Base-by-base conservation (phyloP, 2,888 invertebrate species). In the Campoplex capitator region DNA sequence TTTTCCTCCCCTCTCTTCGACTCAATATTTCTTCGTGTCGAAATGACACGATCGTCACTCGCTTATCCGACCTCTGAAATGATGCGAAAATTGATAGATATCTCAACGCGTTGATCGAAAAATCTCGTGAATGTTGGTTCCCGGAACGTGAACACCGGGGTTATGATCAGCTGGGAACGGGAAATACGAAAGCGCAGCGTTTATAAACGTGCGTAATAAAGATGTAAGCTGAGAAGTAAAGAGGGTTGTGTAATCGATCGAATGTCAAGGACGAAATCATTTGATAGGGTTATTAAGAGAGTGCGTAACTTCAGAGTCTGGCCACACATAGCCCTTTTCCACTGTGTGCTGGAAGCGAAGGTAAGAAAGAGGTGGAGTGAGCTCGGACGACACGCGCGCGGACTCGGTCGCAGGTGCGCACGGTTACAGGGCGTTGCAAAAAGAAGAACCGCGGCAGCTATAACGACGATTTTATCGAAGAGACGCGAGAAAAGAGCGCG, bases 381-480 rank as follows among this genome's bases (percentile, higher is more conserved):
- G 70, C 73, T 56, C 68, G 82, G 45, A 71, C 78, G 83, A 79
- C 85, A 83, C 85, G 85, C 85, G 83, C 85, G 62, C 87, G 85
- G 23, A 23, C 23, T 23, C 83, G 88, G 70, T 84, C 84, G 88
- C 88, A 89, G 90, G 84, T 89, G 58, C 82, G 75, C 82, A 75
- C 74, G 78, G 78, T 51, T 91, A 90, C 89, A 90, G 91, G 90
- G 90, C 90, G 91, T 89, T 90, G 91, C 91, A 91, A 92, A 91
- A 91, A 89, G 91, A 77, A 86, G 89, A 91, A 89, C 86, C 6
- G 38, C 38, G 6, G 6, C 88, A 89, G 91, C 92, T 89, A 70
- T 51, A 51, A 75, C 91, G 91, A 92, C 90, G 93, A 93, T 93
- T 92, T 93, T 93, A 93, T 93, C 93, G 91, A 91, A 91, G 89